Base-by-base conservation (phyloP, 2,888 invertebrate species). In the Cerastoderma edule region DNA sequence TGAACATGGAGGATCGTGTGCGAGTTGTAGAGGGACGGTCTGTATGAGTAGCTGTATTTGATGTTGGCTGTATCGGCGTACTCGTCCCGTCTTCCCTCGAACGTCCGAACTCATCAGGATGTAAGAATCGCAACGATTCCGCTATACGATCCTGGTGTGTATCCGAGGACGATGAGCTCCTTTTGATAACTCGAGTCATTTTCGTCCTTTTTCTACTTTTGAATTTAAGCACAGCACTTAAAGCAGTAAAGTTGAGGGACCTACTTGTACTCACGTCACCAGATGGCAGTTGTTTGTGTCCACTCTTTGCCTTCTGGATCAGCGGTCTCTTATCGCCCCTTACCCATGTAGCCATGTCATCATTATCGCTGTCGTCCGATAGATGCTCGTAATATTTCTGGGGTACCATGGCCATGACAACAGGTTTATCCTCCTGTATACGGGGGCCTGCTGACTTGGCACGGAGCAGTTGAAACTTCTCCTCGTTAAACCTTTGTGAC, bases 401-500 rank as follows among this genome's bases (percentile, higher is more conserved):
- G 3, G 74, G 78, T 24, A 74, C 53, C 30, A 78, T 57, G 27
- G 71, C 78, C 16, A 54, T 39, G 5, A 74, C 72, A 10, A 64
- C 28, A 28, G 65, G 39, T 13, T 35, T 48, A 8, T 30, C 28
- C 8, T 35, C 66, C 44, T 77, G 65, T 2, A 76, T 13, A 30
- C 76, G 50, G 1, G 68, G 70, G 6, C 44, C 44, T 10, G 81
- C 78, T 5, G 78, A 82, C 22, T 66, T 72, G 0, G 67, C 67
- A 13, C 73, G 44, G 19, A 75, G 44, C 30, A 75, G 71, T 67
- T 85, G 80, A 67, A 79, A 85, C 35, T 78, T 79, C 2, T 60
- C 74, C 44, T 75, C 78, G 16, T 79, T 75, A 67, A 85, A 85
- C 64, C 76, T 67, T 28, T 73, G 73, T 30, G 82, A 79, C 67